These are phyloP conservation scores for Serripes groenlandicus DNA, from an alignment of 2,888 invertebrate genomes.

Conservation along the genomic window DNA sequence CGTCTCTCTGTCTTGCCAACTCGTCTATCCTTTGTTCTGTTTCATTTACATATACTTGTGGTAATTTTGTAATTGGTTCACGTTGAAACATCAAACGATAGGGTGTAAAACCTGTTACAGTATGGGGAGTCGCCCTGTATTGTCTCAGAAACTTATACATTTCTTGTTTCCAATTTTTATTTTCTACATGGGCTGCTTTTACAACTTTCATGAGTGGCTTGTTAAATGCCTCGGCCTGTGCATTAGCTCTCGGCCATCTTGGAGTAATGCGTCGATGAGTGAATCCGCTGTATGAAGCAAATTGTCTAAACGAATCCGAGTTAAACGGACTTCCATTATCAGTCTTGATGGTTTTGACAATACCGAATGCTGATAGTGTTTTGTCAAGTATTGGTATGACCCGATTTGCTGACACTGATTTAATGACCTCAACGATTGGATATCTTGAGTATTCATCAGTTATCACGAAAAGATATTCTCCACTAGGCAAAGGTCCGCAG, in stretches of 20 bases:
- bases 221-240: slow-evolving; percentile 31
- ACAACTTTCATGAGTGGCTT: slow-evolving; percentile 34
- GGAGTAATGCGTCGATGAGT: slow-evolving; percentile 1
- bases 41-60: not conserved
- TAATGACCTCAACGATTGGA: slow-evolving; percentile 52
- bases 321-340: no score
- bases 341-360: slow-evolving; percentile 40
- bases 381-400: slow-evolving; percentile 52
- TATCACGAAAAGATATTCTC: slow-evolving; percentile 6
- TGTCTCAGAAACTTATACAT: slow-evolving; percentile 14
- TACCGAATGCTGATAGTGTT: slow-evolving; percentile 34
- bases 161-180: not conserved
- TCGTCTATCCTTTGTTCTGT: not conserved
- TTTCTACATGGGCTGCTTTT: slow-evolving; percentile 13
- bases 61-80: not conserved
- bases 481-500: slow-evolving; percentile 38
- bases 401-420: slow-evolving; percentile 27
- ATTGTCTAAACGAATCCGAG: not conserved
- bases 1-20: not conserved
- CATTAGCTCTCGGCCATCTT: not conserved
- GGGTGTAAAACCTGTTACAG: not conserved
- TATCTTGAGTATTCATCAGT: slow-evolving; percentile 30
- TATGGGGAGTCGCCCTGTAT: slow-evolving; percentile 21
- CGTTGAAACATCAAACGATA: not conserved
- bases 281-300: not conserved